Percentiles rank a stretch among this genome's conserved stretches.
Conservation (phyloP, 2,888 invertebrate species). For the Ennomos erosarius region DNA sequence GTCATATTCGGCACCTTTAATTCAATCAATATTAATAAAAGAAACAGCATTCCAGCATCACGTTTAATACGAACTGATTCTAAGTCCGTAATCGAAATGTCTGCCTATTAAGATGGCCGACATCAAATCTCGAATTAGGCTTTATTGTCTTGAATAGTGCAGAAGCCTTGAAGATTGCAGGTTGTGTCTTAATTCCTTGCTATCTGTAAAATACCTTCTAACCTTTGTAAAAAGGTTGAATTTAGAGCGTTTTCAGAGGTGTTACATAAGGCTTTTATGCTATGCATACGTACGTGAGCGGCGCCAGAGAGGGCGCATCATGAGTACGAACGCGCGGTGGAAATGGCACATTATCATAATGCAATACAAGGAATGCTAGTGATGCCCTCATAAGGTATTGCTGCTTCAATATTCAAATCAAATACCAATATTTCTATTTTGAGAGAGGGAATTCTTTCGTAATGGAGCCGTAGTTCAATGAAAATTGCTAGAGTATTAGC, state of each 20-base stretch:
- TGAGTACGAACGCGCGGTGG: conserved; percentile 68
- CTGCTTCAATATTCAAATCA: conserved; percentile 63
- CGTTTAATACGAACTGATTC: conserved; percentile 52
- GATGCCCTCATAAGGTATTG: conserved; percentile 66
- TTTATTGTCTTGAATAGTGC: conserved; percentile 51
- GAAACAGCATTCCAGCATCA: conserved; percentile 56
- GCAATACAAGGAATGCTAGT: conserved; percentile 75
- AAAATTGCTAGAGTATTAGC: conserved; percentile 12
- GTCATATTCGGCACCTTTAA: conserved; percentile 58
- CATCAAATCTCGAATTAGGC: conserved; percentile 45
- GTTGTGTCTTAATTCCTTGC: conserved; percentile 27
- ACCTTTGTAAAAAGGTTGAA: conserved; percentile 34
- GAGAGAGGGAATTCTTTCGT: conserved; percentile 53
- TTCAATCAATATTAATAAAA: conserved; percentile 54
- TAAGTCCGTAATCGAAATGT: conserved; percentile 53
- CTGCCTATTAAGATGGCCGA: conserved; percentile 49
- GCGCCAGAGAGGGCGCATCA: conserved; percentile 69
- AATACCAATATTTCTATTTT: conserved; percentile 57
- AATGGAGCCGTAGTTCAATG: conserved; percentile 41
- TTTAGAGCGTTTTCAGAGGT: conserved; percentile 24
- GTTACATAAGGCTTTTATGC: conserved; percentile 42
- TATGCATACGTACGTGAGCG: conserved; percentile 38
- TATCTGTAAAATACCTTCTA: conserved; percentile 11
- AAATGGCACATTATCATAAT: conserved; percentile 82
- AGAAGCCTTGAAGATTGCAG: conserved; percentile 42